Base-by-base conservation (phyloP, 2,888 invertebrate species). In the Chymomyza caudatula region DNA sequence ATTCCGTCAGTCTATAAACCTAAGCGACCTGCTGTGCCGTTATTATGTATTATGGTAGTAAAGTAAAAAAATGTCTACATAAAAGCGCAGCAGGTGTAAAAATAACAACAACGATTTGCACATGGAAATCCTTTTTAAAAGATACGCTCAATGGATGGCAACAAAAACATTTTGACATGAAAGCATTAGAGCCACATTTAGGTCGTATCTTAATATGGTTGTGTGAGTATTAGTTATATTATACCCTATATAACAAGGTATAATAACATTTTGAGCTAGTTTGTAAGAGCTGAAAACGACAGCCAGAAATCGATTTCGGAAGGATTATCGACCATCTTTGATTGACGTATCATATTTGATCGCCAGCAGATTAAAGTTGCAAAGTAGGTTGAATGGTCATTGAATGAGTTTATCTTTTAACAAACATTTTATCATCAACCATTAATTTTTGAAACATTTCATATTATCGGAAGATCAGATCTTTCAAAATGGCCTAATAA, bases 1-100 rank as follows among this genome's bases (percentile, higher is more conserved):
- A 71, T 49, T 55, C 57, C 60, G 47, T 13, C 61, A 59, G 67
- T 69, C 63, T 74, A 77, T 77, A 83, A 80, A 73, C 60, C 59
- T 60, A 54, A 51, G 70, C 61, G 44, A 62, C 67, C 74, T 66
- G 61, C 74, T 74, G 76, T 44, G 72, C 59, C 62, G 58, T 67
- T 74, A 74, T 67, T 70, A 69, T 79, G 74, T 71, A 60, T 56
- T 62, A 63, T 17, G 47, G 19, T 17, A 47, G 19, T 47, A 47
- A 17, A 47, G 17, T 19, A 17, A 17, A 47, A 47, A 47, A 47
- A 47, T 19, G n/a, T 47, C 19, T 17, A 15, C 17, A 47, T 17
- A 15, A 47, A 47, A 47, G 17, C 47, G 47, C 47, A 47, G 47
- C 19, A 47, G 29, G 29, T 37, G 29, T 37, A 70, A 77, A 75